Conservation (phyloP, 2,113 vertebrate species). For the Kryptolebias marmoratus region DNA sequence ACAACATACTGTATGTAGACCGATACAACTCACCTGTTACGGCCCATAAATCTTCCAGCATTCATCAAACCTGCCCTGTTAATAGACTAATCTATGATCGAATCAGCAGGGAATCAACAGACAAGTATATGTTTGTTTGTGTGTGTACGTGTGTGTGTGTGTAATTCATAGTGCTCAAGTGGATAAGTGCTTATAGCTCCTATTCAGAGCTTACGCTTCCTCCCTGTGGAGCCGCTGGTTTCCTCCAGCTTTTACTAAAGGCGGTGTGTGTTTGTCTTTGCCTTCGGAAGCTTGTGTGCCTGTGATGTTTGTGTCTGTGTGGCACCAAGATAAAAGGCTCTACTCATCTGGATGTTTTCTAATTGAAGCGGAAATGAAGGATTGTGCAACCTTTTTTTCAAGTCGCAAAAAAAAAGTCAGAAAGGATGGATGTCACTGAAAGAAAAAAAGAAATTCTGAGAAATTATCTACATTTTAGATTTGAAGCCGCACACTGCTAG, state of each 20-base stretch:
- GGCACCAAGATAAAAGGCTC: conserved; percentile 35
- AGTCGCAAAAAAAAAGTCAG: conserved; percentile 17
- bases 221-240: conserved; percentile 32
- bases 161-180: conserved; percentile 55
- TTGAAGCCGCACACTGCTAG: conserved; percentile 18
- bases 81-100: conserved; percentile 45
- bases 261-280: conserved; percentile 37
- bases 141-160: conserved; percentile 10
- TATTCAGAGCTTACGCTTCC: conserved; percentile 43
- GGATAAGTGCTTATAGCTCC: conserved; percentile 57
- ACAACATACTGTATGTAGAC: not conserved
- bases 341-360: conserved; percentile 30
- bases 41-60: conserved; percentile 46
- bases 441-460: not conserved
- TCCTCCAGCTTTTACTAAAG: conserved; percentile 45
- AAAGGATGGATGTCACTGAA: not conserved
- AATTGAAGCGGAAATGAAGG: conserved; percentile 34
- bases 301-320: conserved; percentile 12
- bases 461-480: not conserved
- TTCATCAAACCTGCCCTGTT: conserved; percentile 47
- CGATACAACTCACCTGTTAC: conserved; percentile 39
- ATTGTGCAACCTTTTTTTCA: conserved; percentile 31
- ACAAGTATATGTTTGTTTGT: conserved; percentile 12
- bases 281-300: conserved; percentile 2
- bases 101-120: conserved; percentile 27